phyloP scores from a whole-genome alignment of 1,140 invertebrate genomes.

The Dendroctonus ponderosae region DNA sequence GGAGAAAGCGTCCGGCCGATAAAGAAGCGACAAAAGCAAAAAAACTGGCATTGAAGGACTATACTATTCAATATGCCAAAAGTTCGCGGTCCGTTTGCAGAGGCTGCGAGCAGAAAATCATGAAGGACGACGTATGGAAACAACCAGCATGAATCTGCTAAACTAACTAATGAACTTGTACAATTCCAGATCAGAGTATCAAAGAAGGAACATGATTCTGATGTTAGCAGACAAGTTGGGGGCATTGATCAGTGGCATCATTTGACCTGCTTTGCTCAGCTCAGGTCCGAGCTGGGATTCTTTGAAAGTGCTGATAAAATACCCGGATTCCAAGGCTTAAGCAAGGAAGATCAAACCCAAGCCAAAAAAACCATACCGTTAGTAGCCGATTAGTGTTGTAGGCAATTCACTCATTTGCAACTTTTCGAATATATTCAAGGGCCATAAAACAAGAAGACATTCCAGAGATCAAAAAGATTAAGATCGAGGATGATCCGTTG shows the following conservation, averaged over 20 bases:
- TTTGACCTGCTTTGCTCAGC: constrained; percentile 84
- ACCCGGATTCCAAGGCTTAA: constrained; percentile 72
- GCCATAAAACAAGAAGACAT: constrained; percentile 59
- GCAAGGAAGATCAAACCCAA: constrained; percentile 70
- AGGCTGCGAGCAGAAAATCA: constrained; percentile 84
- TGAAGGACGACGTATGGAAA: constrained; percentile 65
- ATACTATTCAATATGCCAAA: constrained; percentile 85
- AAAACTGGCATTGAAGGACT: constrained; percentile 62
- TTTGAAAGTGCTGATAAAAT: constrained; percentile 68
- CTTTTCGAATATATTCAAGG: constrained; percentile 51
- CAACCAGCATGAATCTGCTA: neutral
- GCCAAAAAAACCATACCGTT: constrained; percentile 70
- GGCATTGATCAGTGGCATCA: constrained; percentile 87
- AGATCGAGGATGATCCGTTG: constrained; percentile 58
- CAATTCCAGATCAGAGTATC: constrained; percentile 64
- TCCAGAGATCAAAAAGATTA: constrained; percentile 66
- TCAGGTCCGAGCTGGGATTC: constrained; percentile 74
- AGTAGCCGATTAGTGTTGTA: constrained; percentile 38
- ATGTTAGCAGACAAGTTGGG: constrained; percentile 76
- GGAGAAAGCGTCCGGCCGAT: constrained; percentile 49
- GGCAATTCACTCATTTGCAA: neutral
- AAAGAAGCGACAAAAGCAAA: constrained; percentile 33
- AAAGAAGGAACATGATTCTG: constrained; percentile 84
- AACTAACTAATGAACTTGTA: neutral
- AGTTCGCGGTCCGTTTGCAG: constrained; percentile 77